Evolutionary conservation across 2,113 vertebrate genomes (phyloP).

Genomic region (Pelodiscus sinensis): DNA sequence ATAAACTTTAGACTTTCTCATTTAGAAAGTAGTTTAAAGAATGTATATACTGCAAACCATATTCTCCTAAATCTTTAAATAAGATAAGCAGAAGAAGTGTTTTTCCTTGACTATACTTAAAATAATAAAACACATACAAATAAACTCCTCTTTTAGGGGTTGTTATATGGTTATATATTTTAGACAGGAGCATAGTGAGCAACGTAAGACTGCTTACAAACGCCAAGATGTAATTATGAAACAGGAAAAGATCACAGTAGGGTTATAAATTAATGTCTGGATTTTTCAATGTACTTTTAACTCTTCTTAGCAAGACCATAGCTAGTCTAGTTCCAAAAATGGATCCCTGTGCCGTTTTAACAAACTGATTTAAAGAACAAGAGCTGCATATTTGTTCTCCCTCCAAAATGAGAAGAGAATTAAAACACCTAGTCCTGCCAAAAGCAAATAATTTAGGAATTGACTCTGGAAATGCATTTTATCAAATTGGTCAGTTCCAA

Average conservation of each 20-base stretch:
- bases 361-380: not conserved
- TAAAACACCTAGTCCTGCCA: not conserved
- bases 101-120: not conserved
- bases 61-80: not conserved
- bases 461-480: slow-evolving; percentile 49
- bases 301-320: not conserved
- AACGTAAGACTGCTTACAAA: not conserved
- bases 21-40: not conserved
- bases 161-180: not conserved
- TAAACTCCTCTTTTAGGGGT: not conserved
- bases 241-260: not conserved
- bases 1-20: not conserved
- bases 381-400: not conserved
- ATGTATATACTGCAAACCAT: accelerated
- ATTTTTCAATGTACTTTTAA: not conserved
- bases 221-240: not conserved
- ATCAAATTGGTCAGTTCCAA: slow-evolving; percentile 51
- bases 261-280: not conserved
- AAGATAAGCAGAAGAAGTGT: not conserved
- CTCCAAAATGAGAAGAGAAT: slow-evolving; percentile 4
- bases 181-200: not conserved
- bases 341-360: not conserved
- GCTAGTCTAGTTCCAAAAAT: not conserved
- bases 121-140: not conserved
- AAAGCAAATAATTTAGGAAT: slow-evolving; percentile 29